phyloP scores from a whole-genome alignment of 2,113 vertebrate species.

The Cygnus atratus region DNA sequence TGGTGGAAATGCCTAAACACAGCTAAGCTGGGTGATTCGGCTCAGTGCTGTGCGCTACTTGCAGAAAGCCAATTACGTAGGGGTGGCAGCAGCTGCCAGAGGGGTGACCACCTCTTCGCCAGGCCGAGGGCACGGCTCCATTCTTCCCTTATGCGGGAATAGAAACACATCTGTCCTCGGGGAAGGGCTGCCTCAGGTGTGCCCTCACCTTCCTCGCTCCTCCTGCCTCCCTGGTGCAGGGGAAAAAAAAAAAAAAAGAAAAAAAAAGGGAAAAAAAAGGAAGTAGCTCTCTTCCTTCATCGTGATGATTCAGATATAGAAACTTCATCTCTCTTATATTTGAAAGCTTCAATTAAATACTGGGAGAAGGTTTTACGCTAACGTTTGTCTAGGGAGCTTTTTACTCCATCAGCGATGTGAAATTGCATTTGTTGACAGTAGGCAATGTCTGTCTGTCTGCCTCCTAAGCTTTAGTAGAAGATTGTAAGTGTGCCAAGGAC shows the following conservation, averaged over 20 bases:
- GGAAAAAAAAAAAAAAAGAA: too few species aligned
- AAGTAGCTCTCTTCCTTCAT: background rate
- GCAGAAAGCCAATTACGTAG: background rate
- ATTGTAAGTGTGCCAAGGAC: conserved; percentile 42
- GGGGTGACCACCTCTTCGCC: background rate
- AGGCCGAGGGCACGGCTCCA: background rate
- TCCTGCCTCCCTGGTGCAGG: background rate
- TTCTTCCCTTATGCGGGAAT: background rate
- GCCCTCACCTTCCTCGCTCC: fast-evolving
- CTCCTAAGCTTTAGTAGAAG: conserved; percentile 33
- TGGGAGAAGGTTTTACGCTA: conserved; percentile 44
- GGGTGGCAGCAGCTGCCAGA: background rate
- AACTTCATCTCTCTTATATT: conserved; percentile 13
- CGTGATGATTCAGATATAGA: background rate
- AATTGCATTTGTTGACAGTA: conserved; percentile 41
- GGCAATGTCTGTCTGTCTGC: conserved; percentile 49
- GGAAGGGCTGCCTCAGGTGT: background rate
- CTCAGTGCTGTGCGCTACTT: background rate
- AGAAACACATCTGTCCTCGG: background rate
- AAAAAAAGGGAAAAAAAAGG: too few species aligned
- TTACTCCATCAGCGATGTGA: conserved; percentile 34
- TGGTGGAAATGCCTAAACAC: background rate
- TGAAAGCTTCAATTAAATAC: conserved; percentile 48
- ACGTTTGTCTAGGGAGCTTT: conserved; percentile 58
- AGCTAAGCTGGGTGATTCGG: background rate